These are phyloP conservation scores for Drosophila borborema DNA, from an alignment of 2,888 invertebrate species.

Conservation along the genomic window DNA sequence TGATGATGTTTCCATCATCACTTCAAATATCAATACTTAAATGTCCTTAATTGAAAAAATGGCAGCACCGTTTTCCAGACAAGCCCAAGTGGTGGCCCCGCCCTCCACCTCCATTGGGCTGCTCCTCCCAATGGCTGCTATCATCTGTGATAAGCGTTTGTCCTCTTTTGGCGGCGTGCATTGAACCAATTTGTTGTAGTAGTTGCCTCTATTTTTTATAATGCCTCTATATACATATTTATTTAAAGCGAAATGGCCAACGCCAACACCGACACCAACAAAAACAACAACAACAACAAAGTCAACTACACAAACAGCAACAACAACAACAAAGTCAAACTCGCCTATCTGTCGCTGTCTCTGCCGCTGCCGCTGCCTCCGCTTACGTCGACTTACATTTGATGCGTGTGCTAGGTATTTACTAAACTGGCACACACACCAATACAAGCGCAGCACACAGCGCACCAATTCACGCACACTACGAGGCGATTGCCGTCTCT, in stretches of 20 bases:
- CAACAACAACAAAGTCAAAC: constrained; percentile 65
- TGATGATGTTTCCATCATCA: neutral
- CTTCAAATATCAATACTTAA: neutral
- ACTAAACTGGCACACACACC: constrained; percentile 77
- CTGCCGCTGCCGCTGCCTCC: constrained; percentile 33
- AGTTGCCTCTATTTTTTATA: constrained; percentile 65
- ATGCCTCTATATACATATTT: constrained; percentile 73
- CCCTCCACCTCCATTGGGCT: neutral
- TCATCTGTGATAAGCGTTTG: constrained; percentile 51
- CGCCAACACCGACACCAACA: constrained; percentile 38
- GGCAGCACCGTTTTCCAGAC: neutral
- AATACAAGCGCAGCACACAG: constrained; percentile 41
- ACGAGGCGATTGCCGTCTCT: constrained; percentile 7
- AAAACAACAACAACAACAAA: constrained; percentile 23
- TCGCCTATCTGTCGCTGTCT: constrained; percentile 67
- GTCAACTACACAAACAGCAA: constrained; percentile 18
- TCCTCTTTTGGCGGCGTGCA: constrained; percentile 70
- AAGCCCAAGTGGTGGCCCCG: neutral
- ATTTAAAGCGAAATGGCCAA: constrained; percentile 77
- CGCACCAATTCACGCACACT: constrained; percentile 21
- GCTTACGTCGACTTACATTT: constrained; percentile 45
- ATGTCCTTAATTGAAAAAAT: neutral
- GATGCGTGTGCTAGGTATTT: constrained; percentile 76
- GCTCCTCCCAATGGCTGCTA: constrained; percentile 16
- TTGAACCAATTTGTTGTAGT: constrained; percentile 69